A percentile compares a stretch with the other conserved stretches of the same genome.
Evolutionary conservation across 2,797 vertebrate genomes (phyloP).

Genomic region (Cossypha heuglini): DNA sequence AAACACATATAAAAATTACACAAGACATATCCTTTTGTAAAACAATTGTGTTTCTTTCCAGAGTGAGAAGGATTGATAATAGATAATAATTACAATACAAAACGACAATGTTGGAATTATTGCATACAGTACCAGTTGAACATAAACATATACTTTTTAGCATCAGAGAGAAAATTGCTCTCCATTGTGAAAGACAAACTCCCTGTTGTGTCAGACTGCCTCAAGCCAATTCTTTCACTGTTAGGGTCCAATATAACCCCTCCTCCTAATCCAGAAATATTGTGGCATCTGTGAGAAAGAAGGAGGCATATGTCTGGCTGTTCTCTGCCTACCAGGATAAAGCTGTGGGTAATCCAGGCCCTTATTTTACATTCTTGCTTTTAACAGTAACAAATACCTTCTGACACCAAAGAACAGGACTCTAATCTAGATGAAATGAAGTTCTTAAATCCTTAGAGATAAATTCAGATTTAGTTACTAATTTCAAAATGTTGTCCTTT

Average conservation of each 20-base stretch:
- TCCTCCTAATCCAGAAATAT: conserved; percentile 46
- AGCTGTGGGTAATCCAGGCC: conserved; percentile 52
- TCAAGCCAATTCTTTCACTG: neutral
- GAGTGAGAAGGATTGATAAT: neutral
- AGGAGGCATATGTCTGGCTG: conserved; percentile 26
- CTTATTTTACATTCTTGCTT: conserved; percentile 41
- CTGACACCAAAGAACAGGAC: conserved; percentile 29
- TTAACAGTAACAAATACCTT: conserved; percentile 33
- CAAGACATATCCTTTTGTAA: neutral
- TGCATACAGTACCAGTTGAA: neutral
- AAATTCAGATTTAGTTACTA: conserved; percentile 50
- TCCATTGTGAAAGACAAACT: conserved; percentile 11
- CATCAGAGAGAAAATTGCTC: neutral
- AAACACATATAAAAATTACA: neutral
- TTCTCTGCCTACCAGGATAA: conserved; percentile 34
- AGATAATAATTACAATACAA: neutral
- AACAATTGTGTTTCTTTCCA: neutral
- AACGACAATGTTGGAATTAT: neutral
- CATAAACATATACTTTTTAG: neutral
- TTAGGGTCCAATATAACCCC: neutral
- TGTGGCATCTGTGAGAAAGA: conserved; percentile 32
- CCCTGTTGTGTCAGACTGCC: neutral
- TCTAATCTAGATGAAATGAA: conserved; percentile 55
- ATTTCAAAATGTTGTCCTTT: conserved; percentile 26
- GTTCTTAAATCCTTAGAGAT: conserved; percentile 54